Evolutionary conservation across 2,888 invertebrate genomes (phyloP), one percentile per base, ranked within the genome.

Genomic region (Amphimallon solstitiale): DNA sequence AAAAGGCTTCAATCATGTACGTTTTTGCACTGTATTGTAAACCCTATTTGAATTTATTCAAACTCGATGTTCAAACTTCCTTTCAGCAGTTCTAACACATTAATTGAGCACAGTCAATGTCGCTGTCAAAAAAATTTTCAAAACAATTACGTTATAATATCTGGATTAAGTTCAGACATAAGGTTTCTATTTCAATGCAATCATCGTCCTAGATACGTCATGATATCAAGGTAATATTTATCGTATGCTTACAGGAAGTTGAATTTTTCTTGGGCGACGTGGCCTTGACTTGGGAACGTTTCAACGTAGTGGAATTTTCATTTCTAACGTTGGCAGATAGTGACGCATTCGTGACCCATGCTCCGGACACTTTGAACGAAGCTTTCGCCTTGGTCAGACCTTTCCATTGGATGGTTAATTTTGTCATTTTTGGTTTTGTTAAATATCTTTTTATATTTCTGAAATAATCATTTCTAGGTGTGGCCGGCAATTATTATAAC

Each of bases 261-360:
- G 90, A 92, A 69, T 87, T 92, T 74, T 90, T 92, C 74, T 83
- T 92, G 35, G 92, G 92, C 0, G 92, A 92, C 74, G 89, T 92
- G 1, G 89, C 90, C 0, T 85, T 92, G 73, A 91, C 91, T 0
- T 89, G 88, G 85, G 92, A 92, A 75, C 83, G 92, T 2, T 85
- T 88, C 10, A 88, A 88, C 73, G 90, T 88, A 0, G 90, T 91
- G 0, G 92, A 92, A 75, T 92, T 92, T 81, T 90, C 92, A 0
- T 92, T 92, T 75, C 84, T 91, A 62, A 92, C 92, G 0, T 81
- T 92, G 38, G 91, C 91, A 0, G 92, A 92, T 75, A 91, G 90
- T 14, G 92, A 91, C 0, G 91, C 92, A 0, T 92, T 92, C 75
- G 85, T 91, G 0, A 92, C 92, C 0, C 92, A 92, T 72, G 89